Evolutionary conservation across 2,113 vertebrate species (phyloP).

Genomic region (Glareola pratincola): DNA sequence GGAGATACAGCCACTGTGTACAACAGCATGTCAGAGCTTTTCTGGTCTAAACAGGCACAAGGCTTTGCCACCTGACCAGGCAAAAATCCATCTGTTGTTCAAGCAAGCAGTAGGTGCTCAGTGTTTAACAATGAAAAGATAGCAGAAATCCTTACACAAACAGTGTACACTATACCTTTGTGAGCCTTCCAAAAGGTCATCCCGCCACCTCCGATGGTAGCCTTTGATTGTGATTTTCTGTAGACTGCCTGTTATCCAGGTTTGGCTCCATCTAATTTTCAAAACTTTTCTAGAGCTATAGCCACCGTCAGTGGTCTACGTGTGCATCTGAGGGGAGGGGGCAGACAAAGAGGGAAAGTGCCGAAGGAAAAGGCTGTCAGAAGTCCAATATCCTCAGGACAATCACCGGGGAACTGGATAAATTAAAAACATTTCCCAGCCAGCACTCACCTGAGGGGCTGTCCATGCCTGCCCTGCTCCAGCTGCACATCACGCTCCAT

Average conservation of each 20-base stretch:
- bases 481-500: neutral
- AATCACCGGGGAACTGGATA: neutral
- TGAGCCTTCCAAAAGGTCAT: neutral
- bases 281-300: neutral
- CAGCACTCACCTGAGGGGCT: neutral
- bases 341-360: neutral
- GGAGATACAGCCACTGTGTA: neutral
- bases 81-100: neutral
- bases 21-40: neutral
- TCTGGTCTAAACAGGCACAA: neutral
- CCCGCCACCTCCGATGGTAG: neutral
- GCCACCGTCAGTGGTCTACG: neutral
- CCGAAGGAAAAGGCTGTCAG: neutral
- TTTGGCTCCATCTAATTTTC: neutral
- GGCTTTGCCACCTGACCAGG: neutral
- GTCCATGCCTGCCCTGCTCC: neutral
- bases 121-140: neutral
- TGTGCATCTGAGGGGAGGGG: neutral
- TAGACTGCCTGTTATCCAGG: neutral
- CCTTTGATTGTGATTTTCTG: neutral
- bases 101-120: neutral
- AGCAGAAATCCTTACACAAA: neutral
- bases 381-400: neutral
- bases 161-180: neutral
- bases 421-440: neutral